These are phyloP conservation scores for Philopedon plagiatum DNA, from an alignment of 2,888 invertebrate genomes.

Conservation along the genomic window DNA sequence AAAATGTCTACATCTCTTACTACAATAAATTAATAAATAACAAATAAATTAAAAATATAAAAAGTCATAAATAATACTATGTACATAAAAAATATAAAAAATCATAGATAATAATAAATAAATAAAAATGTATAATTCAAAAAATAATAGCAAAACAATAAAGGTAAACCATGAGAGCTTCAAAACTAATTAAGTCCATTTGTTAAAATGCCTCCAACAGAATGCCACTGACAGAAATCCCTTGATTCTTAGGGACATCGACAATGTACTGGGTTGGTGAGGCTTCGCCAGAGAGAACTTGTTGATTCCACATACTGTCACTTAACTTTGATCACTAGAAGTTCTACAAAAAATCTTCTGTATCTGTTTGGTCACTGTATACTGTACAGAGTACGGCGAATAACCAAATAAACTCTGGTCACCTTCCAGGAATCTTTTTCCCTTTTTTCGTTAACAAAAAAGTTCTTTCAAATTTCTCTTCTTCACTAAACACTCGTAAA, in stretches of 20 bases:
- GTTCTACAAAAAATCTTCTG: no score
- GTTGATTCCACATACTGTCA: neutral
- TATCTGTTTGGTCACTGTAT: neutral
- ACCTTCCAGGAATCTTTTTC: neutral
- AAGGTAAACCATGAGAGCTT: no score
- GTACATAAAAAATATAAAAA: no score
- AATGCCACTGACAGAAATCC: neutral
- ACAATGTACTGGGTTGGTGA: neutral
- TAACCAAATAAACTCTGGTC: no score
- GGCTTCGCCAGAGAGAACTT: neutral
- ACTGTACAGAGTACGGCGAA: no score
- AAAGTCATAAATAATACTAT: no score
- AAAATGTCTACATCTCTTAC: no score
- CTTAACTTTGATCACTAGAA: neutral
- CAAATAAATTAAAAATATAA: no score
- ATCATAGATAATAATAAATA: no score
- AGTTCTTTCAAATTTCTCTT: neutral
- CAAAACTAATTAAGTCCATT: neutral
- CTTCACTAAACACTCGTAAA: neutral
- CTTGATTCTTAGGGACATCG: constrained; percentile 2
- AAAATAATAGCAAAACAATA: no score
- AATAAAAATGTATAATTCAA: no score
- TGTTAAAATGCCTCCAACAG: constrained; percentile 1
- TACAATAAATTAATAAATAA: no score
- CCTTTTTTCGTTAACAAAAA: neutral